Evolutionary conservation across 2,888 invertebrate genomes (phyloP).

Genomic region (Melinopterus prodromus): DNA sequence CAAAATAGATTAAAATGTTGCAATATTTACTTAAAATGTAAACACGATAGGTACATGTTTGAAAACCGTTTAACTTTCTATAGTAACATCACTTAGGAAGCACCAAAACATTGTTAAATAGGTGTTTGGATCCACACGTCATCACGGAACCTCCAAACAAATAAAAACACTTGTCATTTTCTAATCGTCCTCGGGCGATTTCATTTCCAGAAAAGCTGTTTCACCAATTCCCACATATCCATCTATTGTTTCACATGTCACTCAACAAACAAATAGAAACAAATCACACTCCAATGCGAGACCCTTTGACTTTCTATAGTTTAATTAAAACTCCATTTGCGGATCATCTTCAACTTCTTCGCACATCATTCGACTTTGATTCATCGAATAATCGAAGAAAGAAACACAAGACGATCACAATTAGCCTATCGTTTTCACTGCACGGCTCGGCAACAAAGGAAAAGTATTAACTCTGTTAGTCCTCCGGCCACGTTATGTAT

Average conservation of each 20-base stretch:
- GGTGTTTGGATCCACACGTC: background rate
- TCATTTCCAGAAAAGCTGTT: background rate
- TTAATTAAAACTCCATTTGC: background rate
- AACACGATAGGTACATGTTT: too few relatives aligned
- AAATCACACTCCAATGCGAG: background rate
- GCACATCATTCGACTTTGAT: background rate
- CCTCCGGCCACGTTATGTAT: background rate
- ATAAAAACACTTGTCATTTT: background rate
- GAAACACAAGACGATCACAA: background rate
- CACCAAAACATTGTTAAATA: background rate
- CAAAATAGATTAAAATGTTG: too few relatives aligned
- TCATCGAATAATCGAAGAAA: background rate
- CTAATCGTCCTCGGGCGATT: background rate
- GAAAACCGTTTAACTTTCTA: background rate
- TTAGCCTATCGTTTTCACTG: background rate
- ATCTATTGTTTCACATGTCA: background rate
- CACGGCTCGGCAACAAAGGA: background rate
- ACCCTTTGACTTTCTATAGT: background rate
- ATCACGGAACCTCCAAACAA: background rate
- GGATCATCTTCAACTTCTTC: background rate
- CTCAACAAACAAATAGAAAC: background rate
- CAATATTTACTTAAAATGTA: too few relatives aligned
- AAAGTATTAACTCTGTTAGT: background rate
- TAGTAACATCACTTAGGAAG: background rate
- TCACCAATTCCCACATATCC: slow-evolving; percentile 4